Base-by-base conservation (phyloP, 2,113 vertebrate genomes). In the Pedionomus torquatus region DNA sequence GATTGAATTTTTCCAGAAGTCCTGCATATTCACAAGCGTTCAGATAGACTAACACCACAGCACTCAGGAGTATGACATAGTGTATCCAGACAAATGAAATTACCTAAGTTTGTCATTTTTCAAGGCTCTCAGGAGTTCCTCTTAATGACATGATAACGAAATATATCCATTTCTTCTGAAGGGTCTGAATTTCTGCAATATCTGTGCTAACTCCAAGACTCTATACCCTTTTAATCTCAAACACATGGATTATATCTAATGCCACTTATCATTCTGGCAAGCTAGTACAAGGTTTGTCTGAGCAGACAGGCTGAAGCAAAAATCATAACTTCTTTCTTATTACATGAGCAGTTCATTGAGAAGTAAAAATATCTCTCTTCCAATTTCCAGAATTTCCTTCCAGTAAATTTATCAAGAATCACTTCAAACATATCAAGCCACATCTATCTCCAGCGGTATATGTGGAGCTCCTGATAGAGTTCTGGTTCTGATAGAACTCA, bases 41-140 rank as follows among this genome's bases (percentile, higher is more conserved):
- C 24, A 69, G 41, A 78, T 58, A 55, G 54, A 74, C 57, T 58
- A 43, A 46, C 61, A 75, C 89, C 95, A 86, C 61, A n/a, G 72
- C 55, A 79, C 17, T 46, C 61, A 61, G 54, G 65, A 70, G 21
- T 65, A 48, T 28, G 66, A 43, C 64, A 75, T 17, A 51, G 83
- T 63, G 46, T 79, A 84, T 60, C 33, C 48, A 87, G 75, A 78
- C 90, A 97, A 97, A 98, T 87, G 57, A 21, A n/a, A 78, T 78
- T 89, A 70, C 15, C 81, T 82, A 93, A 93, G 89, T n/a, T n/a
- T 74, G 55, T 60, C 28, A 48, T 75, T 95, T 97, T 95, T 89
- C 74, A 96, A 74, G 60, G 65, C 70, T 83, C 78, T 91, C 31
- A 24, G 24, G 24, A 43, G 15, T n/a, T 30, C 23, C 39, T 76